These are phyloP conservation scores for Pterois miles DNA, from an alignment of 2,797 vertebrate species.

Conservation along the genomic window DNA sequence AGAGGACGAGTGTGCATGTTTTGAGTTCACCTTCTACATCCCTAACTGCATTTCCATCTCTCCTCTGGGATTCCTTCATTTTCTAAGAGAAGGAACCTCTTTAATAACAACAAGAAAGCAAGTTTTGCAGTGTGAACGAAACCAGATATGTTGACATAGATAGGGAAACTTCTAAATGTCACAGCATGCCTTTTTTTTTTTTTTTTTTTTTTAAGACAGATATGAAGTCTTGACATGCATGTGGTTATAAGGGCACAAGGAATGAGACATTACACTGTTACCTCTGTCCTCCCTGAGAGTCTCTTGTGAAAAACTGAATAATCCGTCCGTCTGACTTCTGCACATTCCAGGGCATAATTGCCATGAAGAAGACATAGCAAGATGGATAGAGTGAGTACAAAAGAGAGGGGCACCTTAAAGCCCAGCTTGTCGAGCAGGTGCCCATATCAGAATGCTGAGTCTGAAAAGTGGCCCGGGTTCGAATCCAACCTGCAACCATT, in stretches of 20 bases:
- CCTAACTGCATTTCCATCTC: background rate
- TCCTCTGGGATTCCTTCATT: background rate
- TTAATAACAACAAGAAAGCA: background rate
- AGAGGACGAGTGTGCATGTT: background rate
- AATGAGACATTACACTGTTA: background rate
- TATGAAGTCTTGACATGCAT: background rate
- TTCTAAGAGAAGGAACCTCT: background rate
- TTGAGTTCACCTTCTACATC: background rate
- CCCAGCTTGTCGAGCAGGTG: no score
- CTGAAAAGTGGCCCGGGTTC: no score
- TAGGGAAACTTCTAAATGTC: background rate
- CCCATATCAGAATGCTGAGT: no score
- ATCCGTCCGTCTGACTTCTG: slow-evolving; percentile 8
- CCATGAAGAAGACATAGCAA: slow-evolving; percentile 33
- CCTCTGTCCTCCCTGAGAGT: background rate
- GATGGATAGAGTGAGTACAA: slow-evolving; percentile 5
- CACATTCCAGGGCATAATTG: slow-evolving; percentile 40
- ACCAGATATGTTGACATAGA: slow-evolving; percentile 2
- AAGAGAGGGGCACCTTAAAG: no score
- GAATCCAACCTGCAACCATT: no score
- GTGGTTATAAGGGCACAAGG: background rate
- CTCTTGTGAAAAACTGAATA: slow-evolving; percentile 5
- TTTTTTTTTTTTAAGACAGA: background rate
- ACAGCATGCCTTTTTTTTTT: background rate
- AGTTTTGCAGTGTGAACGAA: background rate